These are phyloP conservation scores for Formica exsecta DNA, from an alignment of 1,140 invertebrate genomes.

Conservation along the genomic window DNA sequence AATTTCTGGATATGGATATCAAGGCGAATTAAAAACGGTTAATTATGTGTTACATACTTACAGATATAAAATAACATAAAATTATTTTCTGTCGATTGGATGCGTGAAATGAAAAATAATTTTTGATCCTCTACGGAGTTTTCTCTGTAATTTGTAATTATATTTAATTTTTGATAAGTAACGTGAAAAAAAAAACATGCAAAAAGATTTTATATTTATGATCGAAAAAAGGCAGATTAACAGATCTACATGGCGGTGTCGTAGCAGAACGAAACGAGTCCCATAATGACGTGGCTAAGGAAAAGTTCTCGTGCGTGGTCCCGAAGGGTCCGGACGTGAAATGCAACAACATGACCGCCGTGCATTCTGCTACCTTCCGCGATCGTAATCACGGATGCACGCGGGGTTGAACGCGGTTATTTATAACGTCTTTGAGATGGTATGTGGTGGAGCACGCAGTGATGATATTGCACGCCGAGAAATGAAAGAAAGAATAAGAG, in stretches of 20 bases:
- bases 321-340: conserved; percentile 43
- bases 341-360: conserved; percentile 55
- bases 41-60: background rate
- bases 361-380: conserved; percentile 72
- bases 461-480: conserved; percentile 51
- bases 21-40: background rate
- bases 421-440: conserved; percentile 73
- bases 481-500: conserved; percentile 43
- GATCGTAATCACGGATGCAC: conserved; percentile 72
- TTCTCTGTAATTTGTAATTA: background rate
- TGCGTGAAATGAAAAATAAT: background rate
- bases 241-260: background rate
- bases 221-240: background rate
- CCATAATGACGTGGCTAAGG: background rate
- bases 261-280: background rate
- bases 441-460: conserved; percentile 57
- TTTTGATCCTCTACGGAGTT: background rate
- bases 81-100: background rate
- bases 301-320: conserved; percentile 57
- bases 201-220: background rate
- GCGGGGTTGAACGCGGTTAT: conserved; percentile 67
- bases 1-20: background rate
- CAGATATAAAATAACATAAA: background rate
- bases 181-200: too few relatives aligned
- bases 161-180: background rate